Conservation (phyloP, 2,113 vertebrate species). For the Clarias batrachus region DNA sequence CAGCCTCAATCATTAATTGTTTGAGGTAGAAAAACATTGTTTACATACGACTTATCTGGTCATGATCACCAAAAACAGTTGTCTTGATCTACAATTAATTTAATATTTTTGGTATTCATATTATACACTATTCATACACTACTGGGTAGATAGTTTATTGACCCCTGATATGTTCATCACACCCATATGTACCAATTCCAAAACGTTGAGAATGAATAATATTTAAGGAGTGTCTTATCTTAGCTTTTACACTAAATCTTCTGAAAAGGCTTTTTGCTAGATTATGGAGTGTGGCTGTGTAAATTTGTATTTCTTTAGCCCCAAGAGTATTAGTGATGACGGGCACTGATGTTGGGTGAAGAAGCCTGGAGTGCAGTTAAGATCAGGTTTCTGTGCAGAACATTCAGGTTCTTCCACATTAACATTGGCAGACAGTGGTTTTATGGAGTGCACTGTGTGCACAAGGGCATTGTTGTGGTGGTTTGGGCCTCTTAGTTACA, state of each 20-base stretch:
- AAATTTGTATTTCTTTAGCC: background rate
- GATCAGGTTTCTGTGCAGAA: background rate
- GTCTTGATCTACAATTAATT: background rate
- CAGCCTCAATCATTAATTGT: background rate
- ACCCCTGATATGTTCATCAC: background rate
- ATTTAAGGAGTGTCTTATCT: background rate
- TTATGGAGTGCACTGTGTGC: background rate
- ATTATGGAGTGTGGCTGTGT: background rate
- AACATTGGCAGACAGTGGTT: background rate
- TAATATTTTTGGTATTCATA: background rate
- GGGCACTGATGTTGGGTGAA: background rate
- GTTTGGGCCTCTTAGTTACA: background rate
- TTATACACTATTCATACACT: background rate
- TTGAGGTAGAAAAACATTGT: too few species aligned
- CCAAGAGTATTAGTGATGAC: background rate
- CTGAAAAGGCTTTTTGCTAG: background rate
- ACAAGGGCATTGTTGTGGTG: background rate
- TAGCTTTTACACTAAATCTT: background rate
- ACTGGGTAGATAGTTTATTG: background rate
- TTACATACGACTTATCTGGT: background rate
- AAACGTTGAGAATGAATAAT: background rate
- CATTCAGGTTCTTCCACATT: background rate
- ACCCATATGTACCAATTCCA: background rate
- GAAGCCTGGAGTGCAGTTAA: background rate
- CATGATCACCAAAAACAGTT: background rate